These are phyloP conservation scores for Colletes collaris DNA, from an alignment of 2,888 invertebrate species.

Conservation along the genomic window DNA sequence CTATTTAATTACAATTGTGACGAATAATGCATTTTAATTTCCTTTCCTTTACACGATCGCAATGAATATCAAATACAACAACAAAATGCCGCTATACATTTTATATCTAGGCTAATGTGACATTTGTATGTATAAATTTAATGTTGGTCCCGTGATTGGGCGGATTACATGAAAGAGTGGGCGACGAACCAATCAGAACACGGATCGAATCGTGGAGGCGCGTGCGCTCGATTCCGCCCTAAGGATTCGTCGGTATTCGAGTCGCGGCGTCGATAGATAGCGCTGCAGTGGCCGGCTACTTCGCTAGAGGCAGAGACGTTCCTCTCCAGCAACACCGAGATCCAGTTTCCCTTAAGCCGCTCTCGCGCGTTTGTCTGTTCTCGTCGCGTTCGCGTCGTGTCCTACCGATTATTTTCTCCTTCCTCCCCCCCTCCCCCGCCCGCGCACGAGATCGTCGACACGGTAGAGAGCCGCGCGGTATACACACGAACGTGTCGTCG, in stretches of 20 bases:
- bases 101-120: neutral
- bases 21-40: slow-evolving; percentile 8
- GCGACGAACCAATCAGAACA: slow-evolving; percentile 36
- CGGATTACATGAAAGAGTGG: neutral
- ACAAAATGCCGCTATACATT: neutral
- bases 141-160: neutral
- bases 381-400: slow-evolving; percentile 73
- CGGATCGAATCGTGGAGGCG: neutral
- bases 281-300: slow-evolving; percentile 61
- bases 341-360: slow-evolving; percentile 80
- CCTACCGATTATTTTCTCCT: slow-evolving; percentile 76
- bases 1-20: neutral
- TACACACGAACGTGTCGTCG: slow-evolving; percentile 61
- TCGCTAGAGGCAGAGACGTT: slow-evolving; percentile 64
- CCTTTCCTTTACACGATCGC: neutral
- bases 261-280: slow-evolving; percentile 52
- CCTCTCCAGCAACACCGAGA: slow-evolving; percentile 61
- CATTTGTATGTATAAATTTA: neutral
- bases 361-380: slow-evolving; percentile 78
- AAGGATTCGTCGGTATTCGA: slow-evolving; percentile 26
- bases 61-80: neutral
- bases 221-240: slow-evolving; percentile 44
- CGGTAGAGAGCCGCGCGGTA: slow-evolving; percentile 54
- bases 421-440: slow-evolving; percentile 66
- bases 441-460: slow-evolving; percentile 65